phyloP scores from a whole-genome alignment of 2,888 invertebrate genomes.

The Sepioteuthis lessoniana region DNA sequence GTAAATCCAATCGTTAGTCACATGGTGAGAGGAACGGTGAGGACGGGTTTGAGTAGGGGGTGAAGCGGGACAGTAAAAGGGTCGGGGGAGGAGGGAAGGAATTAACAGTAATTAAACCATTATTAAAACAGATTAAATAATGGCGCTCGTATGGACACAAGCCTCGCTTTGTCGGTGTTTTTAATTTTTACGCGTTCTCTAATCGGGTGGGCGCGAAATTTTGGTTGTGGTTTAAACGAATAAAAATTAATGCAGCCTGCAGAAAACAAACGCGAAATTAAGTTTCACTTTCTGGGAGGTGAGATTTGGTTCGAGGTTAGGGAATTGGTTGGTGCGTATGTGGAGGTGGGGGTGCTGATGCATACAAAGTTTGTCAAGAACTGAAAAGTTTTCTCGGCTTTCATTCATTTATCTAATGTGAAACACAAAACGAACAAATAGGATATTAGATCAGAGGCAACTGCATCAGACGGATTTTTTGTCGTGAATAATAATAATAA shows the following conservation, averaged over 20 bases:
- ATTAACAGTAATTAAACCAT: conserved; percentile 33
- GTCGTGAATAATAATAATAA: too few relatives aligned
- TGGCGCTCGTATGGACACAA: neutral
- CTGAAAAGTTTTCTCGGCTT: neutral
- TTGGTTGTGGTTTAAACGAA: conserved; percentile 5
- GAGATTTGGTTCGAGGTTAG: neutral
- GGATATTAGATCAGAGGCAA: too few relatives aligned
- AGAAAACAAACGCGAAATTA: neutral
- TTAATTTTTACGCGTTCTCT: neutral
- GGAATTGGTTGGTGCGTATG: neutral
- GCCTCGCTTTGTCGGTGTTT: neutral
- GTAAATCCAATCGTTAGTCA: neutral
- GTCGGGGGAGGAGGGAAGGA: neutral
- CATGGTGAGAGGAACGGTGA: neutral
- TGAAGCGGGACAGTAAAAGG: neutral
- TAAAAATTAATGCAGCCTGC: neutral
- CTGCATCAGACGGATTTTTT: too few relatives aligned
- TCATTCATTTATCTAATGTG: neutral
- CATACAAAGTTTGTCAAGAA: neutral
- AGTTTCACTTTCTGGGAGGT: neutral
- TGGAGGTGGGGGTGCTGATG: neutral
- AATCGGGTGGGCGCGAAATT: neutral
- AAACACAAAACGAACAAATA: neutral
- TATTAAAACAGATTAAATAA: neutral
- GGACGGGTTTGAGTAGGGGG: too few relatives aligned